phyloP scores from a whole-genome alignment of 2,888 invertebrate genomes.

The Agelastica alni region DNA sequence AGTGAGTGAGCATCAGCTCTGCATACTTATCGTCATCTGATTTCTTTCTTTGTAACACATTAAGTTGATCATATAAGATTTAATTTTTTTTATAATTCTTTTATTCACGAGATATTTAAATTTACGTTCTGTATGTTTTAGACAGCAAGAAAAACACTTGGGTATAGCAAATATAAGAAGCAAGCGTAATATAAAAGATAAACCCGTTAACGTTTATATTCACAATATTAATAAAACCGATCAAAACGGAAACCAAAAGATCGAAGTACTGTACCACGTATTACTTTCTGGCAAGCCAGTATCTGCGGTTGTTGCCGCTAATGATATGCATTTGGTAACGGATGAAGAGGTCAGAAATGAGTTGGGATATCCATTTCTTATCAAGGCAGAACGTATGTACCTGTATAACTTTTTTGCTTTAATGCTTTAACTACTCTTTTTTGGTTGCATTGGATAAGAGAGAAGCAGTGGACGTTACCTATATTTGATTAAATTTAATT shows the following conservation, averaged over 20 bases:
- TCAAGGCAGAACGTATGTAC: constrained; percentile 85
- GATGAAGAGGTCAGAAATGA: constrained; percentile 76
- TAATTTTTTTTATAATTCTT: no score
- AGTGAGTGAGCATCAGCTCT: no score
- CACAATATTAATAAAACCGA: constrained; percentile 67
- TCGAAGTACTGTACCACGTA: constrained; percentile 79
- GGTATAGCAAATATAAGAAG: constrained; percentile 61
- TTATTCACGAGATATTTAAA: no score
- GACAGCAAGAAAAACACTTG: constrained; percentile 81
- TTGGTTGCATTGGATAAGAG: no score
- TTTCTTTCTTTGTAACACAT: no score
- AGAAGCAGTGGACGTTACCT: no score
- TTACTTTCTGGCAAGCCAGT: constrained; percentile 79
- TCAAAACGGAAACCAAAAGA: constrained; percentile 51
- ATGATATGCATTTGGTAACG: constrained; percentile 80
- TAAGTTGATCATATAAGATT: no score
- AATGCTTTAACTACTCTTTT: no score
- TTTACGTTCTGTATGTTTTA: no score
- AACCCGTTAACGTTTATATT: constrained; percentile 68
- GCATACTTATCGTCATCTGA: no score
- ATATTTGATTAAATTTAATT: no score
- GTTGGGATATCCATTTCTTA: constrained; percentile 75
- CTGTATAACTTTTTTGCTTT: no score
- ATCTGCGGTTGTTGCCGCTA: constrained; percentile 77
- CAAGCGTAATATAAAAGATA: constrained; percentile 46